A percentile compares a stretch with the other conserved stretches of the same genome.
phyloP scores from a whole-genome alignment of 2,113 vertebrate genomes.

The Alethe castanea region DNA sequence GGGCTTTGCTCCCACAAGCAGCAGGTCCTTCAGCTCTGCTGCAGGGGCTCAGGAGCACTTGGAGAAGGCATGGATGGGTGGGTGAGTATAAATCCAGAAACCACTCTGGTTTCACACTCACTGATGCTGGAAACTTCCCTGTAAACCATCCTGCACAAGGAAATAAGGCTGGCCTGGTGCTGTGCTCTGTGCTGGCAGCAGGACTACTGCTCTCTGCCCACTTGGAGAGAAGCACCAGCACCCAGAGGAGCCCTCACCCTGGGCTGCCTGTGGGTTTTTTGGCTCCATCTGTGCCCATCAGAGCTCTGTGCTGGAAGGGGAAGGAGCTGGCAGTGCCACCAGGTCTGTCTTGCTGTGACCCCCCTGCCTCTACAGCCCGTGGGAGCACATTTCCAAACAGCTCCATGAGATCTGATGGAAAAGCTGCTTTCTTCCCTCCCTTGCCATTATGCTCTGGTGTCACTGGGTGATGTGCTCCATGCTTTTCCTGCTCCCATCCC shows the following conservation, averaged over 20 bases:
- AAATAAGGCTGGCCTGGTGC: neutral
- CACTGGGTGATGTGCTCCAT: accelerated
- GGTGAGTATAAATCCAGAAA: neutral
- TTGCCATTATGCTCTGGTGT: accelerated
- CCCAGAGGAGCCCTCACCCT: neutral
- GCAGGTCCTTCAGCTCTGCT: neutral
- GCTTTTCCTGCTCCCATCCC: neutral
- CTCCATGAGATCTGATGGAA: accelerated
- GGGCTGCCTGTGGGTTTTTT: accelerated
- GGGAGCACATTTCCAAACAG: neutral
- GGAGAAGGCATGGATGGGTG: neutral
- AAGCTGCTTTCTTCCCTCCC: neutral
- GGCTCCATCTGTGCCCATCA: neutral
- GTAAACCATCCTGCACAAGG: accelerated
- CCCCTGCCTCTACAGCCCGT: neutral
- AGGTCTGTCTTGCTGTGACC: neutral
- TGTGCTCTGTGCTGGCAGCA: accelerated
- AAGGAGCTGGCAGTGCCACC: neutral
- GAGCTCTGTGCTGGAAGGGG: neutral
- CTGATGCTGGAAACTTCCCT: neutral
- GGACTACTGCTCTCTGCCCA: neutral
- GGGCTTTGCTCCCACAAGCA: accelerated
- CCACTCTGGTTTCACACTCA: accelerated
- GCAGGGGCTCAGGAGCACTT: neutral
- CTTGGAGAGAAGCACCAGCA: neutral